phyloP scores from a whole-genome alignment of 2,797 vertebrate genomes.

The Eospalax fontanierii region DNA sequence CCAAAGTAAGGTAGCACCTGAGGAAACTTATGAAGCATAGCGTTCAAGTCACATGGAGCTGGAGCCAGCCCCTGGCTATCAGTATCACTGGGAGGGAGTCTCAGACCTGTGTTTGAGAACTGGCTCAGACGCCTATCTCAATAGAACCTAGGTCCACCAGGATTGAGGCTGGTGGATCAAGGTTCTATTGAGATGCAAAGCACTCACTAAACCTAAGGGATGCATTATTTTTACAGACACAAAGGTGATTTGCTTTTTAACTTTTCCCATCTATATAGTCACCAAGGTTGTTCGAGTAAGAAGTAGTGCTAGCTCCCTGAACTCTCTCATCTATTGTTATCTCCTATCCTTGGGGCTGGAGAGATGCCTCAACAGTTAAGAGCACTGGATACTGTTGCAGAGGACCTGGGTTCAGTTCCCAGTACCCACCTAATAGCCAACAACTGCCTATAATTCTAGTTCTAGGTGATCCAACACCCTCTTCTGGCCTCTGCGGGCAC shows the following conservation, averaged over 20 bases:
- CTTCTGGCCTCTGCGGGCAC: no score
- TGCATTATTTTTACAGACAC: not conserved
- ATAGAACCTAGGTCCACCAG: not conserved
- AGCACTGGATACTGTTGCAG: no score
- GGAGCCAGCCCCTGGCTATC: not conserved
- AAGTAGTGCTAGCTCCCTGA: not conserved
- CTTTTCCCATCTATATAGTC: not conserved
- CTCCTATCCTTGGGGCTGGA: not conserved
- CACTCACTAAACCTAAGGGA: not conserved
- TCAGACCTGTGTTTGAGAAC: not conserved
- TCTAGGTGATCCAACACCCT: no score
- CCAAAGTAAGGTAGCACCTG: not conserved
- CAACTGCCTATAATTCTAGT: no score
- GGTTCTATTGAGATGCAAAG: not conserved
- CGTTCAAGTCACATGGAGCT: not conserved
- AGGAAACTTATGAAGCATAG: not conserved
- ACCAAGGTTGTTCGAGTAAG: not conserved
- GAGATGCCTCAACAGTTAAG: no score
- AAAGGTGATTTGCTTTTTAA: not conserved
- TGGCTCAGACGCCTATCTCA: not conserved
- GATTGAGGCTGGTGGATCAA: not conserved
- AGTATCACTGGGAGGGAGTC: fast-evolving
- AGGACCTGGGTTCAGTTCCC: no score
- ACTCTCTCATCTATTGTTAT: not conserved
- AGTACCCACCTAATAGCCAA: no score